Evolutionary conservation across 2,888 invertebrate species (phyloP).

Genomic region (Anarsia innoxiella): DNA sequence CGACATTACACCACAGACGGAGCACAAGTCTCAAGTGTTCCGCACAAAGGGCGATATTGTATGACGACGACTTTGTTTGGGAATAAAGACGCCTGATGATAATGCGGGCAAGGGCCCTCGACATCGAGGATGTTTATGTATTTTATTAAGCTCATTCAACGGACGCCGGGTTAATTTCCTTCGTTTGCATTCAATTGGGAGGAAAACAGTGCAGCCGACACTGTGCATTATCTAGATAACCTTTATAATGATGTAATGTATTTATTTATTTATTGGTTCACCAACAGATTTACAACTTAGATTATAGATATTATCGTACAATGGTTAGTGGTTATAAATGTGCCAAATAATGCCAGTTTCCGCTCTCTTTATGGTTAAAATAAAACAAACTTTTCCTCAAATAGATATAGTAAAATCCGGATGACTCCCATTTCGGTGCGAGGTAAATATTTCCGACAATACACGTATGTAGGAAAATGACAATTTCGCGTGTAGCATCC

Average conservation of each 20-base stretch:
- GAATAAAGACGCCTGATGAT: slow-evolving; percentile 8
- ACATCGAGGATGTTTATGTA: slow-evolving; percentile 3
- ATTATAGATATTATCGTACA: no score
- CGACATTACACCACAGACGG: slow-evolving; percentile 6
- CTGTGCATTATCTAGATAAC: no score
- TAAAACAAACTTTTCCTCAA: slow-evolving; percentile 1
- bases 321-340: no score
- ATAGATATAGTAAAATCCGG: slow-evolving; percentile 1
- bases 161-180: no score
- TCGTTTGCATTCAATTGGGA: no score
- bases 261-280: no score
- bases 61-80: slow-evolving; percentile 4
- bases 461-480: slow-evolving; percentile 26
- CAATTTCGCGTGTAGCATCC: slow-evolving; percentile 29
- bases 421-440: slow-evolving; percentile 1
- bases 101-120: slow-evolving; percentile 8
- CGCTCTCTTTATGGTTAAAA: no score
- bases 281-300: no score
- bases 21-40: slow-evolving; percentile 1
- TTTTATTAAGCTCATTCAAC: slow-evolving; percentile 5
- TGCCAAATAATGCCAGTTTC: no score
- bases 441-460: slow-evolving; percentile 8
- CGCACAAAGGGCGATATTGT: slow-evolving; percentile 6
- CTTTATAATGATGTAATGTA: no score
- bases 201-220: no score